These are phyloP conservation scores for Idaea straminata DNA, from an alignment of 2,888 invertebrate species.

Conservation along the genomic window DNA sequence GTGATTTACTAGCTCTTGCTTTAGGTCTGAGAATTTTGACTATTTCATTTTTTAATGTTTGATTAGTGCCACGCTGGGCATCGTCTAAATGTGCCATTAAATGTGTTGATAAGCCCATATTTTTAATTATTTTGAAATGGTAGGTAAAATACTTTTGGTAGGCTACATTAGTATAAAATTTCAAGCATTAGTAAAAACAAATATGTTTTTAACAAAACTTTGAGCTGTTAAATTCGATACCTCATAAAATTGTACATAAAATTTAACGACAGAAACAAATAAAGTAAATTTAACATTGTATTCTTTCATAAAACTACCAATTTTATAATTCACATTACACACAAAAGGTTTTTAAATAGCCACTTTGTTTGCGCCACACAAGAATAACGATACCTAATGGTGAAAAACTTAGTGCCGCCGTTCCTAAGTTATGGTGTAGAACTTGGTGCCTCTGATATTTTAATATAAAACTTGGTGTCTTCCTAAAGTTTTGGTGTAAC, in stretches of 20 bases:
- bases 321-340: constrained; percentile 11
- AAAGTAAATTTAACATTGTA: constrained; percentile 24
- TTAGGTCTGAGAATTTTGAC: constrained; percentile 15
- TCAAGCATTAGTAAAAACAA: background rate
- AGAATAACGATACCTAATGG: background rate
- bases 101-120: too few relatives aligned
- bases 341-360: background rate
- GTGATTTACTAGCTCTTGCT: constrained; percentile 8
- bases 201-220: constrained; percentile 18
- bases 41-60: background rate
- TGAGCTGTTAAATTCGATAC: constrained; percentile 42
- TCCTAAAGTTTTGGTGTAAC: too few relatives aligned
- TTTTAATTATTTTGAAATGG: background rate
- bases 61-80: background rate
- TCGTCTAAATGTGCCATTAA: too few relatives aligned
- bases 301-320: constrained; percentile 12
- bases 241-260: constrained; percentile 38
- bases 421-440: too few relatives aligned
- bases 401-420: background rate
- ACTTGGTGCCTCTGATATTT: too few relatives aligned
- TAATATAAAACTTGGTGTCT: too few relatives aligned
- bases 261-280: constrained; percentile 25
- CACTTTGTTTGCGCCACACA: background rate
- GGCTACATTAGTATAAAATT: background rate
- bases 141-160: background rate